Conservation (phyloP, 2,113 vertebrate genomes). For the Mus pahari region DNA sequence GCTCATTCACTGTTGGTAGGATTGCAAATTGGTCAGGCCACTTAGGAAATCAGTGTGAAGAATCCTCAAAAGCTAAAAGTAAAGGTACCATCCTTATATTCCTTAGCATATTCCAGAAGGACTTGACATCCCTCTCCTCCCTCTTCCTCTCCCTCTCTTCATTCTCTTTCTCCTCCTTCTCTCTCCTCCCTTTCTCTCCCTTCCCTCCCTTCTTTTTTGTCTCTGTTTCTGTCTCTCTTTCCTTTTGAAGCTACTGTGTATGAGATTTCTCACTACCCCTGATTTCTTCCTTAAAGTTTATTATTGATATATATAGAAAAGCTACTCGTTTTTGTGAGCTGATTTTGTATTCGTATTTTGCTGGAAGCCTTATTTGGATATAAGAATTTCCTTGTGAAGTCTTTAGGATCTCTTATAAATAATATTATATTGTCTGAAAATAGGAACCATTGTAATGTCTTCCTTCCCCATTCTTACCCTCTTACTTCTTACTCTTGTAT, state of each 20-base stretch:
- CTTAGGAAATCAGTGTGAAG: background rate
- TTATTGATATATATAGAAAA: background rate
- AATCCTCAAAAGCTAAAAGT: background rate
- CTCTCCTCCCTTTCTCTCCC: background rate
- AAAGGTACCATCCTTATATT: background rate
- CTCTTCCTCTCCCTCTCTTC: background rate
- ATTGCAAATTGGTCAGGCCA: background rate
- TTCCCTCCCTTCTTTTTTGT: background rate
- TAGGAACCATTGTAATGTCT: background rate
- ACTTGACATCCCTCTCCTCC: background rate
- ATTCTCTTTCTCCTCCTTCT: background rate
- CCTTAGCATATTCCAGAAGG: background rate
- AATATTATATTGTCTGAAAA: background rate
- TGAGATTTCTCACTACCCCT: background rate
- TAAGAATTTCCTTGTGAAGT: background rate
- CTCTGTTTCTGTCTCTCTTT: background rate
- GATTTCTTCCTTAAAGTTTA: background rate
- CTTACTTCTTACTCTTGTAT: background rate
- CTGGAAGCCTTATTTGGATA: background rate
- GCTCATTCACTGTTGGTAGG: background rate
- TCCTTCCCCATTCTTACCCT: background rate
- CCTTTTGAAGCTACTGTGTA: background rate
- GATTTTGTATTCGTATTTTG: background rate
- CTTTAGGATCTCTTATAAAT: background rate
- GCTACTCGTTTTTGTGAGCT: background rate